Evolutionary conservation across 2,888 invertebrate species (phyloP), one percentile per base, ranked within the genome.

Genomic region (Macrophya annulata): DNA sequence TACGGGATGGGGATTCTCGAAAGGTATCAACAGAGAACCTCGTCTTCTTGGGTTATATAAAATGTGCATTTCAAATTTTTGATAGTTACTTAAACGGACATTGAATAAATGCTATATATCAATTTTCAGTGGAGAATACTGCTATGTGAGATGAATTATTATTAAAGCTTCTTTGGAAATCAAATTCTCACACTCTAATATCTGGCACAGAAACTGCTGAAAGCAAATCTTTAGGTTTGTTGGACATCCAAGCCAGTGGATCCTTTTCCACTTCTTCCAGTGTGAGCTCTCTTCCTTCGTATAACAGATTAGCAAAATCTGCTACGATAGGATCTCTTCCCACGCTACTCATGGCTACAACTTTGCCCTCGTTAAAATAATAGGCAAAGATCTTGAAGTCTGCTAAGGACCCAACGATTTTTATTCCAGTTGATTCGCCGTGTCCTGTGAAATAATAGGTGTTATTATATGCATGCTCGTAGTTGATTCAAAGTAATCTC

Each of bases 311-410:
- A 0, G 98, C 98, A 91, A 97, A 98, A 91, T 98, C 97, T 0
- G 99, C 95, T 0, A 97, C 98, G n/a, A 98, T 94, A 0, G 99
- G 99, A 94, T 99, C 99, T 89, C 96, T 95, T 89, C 96, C 96
- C 88, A 97, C 96, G 9, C 97, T 97, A 25, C 97, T 97, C 85
- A 97, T 96, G 0, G 97, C 97, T 12, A 97, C 95, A 0, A 98
- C 98, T 89, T 96, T 95, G 4, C 96, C 96, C 0, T 96, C 94
- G 89, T 96, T 95, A 84, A 97, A 95, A 92, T 96, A 97, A 93
- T 96, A 98, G 0, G 97, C 97, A 6, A 97, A 96, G 91, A 97
- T 98, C 92, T 97, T 96, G 5, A 97, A 93, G 0, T 95, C 95
- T 3, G 96, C 96, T 5, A 98, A 93, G 90, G 97, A 96, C 21